phyloP scores from a whole-genome alignment of 2,113 vertebrate genomes.

The Myiozetetes cayanensis region DNA sequence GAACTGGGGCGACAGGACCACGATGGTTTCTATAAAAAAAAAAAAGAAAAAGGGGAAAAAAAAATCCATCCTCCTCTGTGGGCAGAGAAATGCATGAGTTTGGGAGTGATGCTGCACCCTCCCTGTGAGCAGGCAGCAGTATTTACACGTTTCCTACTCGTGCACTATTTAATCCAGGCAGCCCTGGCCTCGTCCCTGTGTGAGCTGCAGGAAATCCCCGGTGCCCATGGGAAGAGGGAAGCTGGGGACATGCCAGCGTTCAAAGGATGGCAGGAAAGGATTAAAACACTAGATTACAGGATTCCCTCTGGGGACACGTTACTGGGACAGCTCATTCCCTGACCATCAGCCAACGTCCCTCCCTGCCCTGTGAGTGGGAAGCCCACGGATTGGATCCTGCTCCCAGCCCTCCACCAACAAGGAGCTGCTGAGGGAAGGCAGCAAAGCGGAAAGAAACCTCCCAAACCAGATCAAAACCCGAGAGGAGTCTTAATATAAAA shows the following conservation, averaged over 20 bases:
- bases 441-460: neutral
- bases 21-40: neutral
- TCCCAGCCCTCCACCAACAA: neutral
- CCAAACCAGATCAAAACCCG: neutral
- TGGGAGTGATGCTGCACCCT: neutral
- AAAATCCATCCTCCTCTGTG: neutral
- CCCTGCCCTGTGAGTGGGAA: neutral
- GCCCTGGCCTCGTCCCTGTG: neutral
- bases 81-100: neutral
- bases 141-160: neutral
- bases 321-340: neutral
- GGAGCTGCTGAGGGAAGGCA: neutral
- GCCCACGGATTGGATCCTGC: neutral
- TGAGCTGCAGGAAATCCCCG: neutral
- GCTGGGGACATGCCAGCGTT: neutral
- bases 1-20: neutral
- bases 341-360: neutral
- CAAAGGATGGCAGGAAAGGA: slow-evolving; percentile 33
- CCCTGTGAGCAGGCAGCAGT: neutral
- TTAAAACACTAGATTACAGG: slow-evolving; percentile 5
- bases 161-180: neutral
- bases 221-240: neutral
- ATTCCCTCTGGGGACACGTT: slow-evolving; percentile 23
- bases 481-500: neutral
- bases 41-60: too few relatives aligned